Evolutionary conservation across 2,888 invertebrate genomes (phyloP), one percentile per base, ranked within the genome.

Genomic region (Sinodicranocentrus sp.): DNA sequence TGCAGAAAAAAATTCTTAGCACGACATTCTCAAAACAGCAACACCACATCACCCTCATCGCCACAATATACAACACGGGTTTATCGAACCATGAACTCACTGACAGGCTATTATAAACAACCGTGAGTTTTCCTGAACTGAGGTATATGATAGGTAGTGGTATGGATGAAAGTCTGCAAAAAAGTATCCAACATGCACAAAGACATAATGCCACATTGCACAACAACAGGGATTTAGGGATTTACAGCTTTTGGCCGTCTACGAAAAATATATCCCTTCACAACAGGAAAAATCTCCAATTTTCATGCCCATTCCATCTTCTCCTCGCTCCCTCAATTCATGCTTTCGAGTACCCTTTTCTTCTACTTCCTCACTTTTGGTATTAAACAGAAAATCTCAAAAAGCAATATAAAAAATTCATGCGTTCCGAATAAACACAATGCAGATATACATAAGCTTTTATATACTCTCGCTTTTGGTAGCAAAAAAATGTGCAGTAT

Each of bases 31-130:
- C 52, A 52, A 52, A 8, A 52, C 48, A 52, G 25, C 23, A 57
- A 57, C 25, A 57, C 13, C 10, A 25, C 48, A 48, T 5, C 15
- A 48, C n/a, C 39, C 39, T 39, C 13, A 39, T 13, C 13, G 39
- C 39, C 39, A 39, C 5, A 52, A 5, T n/a, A 52, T 5, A 5
- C 52, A n/a, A 25, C 59, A 59, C 25, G 15, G 33, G 71, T 68
- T 77, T 57, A 77, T 67, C 57, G 57, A 77, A 26, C 77, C 76
- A 44, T 76, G 54, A 76, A 76, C 65, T 52, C 33, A 39, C 52
- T 52, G 65, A 39, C 52, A 65, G 76, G 25, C 23, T 52, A 33
- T 39, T 48, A 63, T n/a, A 21, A 72, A 61, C 25, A 44, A 33
- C 28, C 19, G 21, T 21, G 21, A 54, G 6, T 54, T 54, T 54